Evolutionary conservation across 2,113 vertebrate species (phyloP).

Genomic region (Panurus biarmicus): DNA sequence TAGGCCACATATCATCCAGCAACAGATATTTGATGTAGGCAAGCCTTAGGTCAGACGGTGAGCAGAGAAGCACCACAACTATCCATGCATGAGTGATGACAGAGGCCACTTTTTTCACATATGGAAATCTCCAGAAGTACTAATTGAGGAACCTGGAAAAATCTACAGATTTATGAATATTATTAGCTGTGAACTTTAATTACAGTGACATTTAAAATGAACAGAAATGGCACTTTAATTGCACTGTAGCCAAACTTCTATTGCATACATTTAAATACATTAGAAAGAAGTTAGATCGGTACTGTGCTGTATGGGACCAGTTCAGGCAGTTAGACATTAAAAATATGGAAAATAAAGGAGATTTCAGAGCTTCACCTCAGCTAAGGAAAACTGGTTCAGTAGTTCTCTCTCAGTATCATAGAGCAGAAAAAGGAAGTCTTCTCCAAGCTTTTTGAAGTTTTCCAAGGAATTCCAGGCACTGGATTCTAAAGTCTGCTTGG

Average conservation of each 20-base stretch:
- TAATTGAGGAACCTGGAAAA: conserved; percentile 43
- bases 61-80: background rate
- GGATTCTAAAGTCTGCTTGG: background rate
- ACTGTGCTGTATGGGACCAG: conserved; percentile 26
- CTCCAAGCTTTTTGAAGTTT: background rate
- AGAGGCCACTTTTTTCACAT: background rate
- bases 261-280: conserved; percentile 73
- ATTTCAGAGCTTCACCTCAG: conserved; percentile 14
- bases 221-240: conserved; percentile 71
- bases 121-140: conserved; percentile 40
- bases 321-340: conserved; percentile 40
- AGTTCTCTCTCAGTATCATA: background rate
- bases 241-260: conserved; percentile 60
- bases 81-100: background rate
- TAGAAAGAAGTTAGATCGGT: conserved; percentile 54
- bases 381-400: background rate
- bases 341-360: background rate
- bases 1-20: background rate
- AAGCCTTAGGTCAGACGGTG: background rate
- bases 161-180: conserved; percentile 66
- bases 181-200: conserved; percentile 69
- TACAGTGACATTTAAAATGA: conserved; percentile 72
- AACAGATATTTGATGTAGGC: background rate
- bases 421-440: background rate
- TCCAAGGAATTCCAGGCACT: background rate